Base-by-base conservation (phyloP, 2,797 vertebrate genomes). In the Malurus splendens region DNA sequence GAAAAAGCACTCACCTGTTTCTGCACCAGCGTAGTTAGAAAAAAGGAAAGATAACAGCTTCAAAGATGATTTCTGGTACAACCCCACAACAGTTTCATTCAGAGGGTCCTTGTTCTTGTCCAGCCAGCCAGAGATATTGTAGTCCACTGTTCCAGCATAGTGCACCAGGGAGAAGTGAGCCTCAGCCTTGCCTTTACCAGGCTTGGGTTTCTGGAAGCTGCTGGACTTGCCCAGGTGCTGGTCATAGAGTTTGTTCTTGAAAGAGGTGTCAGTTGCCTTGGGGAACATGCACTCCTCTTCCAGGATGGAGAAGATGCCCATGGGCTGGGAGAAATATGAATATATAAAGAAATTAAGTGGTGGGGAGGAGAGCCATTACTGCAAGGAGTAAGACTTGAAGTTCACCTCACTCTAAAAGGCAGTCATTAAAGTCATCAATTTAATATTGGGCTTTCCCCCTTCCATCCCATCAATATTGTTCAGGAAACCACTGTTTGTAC, bases 101-200 rank as follows among this genome's bases (percentile, higher is more conserved):
- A 99, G 39, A 33, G 98, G 98, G 7, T 98, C 98, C 97, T 98
- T 98, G 96, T 98, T 99, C 42, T 95, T 95, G 3, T 95, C 97
- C 5, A 99, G 96, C 98, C 98, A 98, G 18, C 98, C 98, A 19
- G 7, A 0, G 11, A 99, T 97, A 80, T 98, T 99, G 96, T 98
- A 99, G 81, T 98, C 98, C 90, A 99, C 98, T 0, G 97, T 98
- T 12, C 98, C 98, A 3, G 98, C 98, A 0, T 98, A 99, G 95
- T 99, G 98, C 18, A 97, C 67, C 77, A 98, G 94, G 0, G 97
- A 97, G 90, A 99, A 99, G 96, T 98, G 98, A 5, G 98, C 98
- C 90, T 99, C 98, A 8, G 94, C 96, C 89, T 98, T 98, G 92
- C 98, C 98, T 92, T 98, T 98, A 81, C 0, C 90, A 14, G 94